A percentile compares a stretch with the other conserved stretches of the same genome.
phyloP scores from a whole-genome alignment of 2,113 vertebrate genomes.

The Peucedramus taeniatus region DNA sequence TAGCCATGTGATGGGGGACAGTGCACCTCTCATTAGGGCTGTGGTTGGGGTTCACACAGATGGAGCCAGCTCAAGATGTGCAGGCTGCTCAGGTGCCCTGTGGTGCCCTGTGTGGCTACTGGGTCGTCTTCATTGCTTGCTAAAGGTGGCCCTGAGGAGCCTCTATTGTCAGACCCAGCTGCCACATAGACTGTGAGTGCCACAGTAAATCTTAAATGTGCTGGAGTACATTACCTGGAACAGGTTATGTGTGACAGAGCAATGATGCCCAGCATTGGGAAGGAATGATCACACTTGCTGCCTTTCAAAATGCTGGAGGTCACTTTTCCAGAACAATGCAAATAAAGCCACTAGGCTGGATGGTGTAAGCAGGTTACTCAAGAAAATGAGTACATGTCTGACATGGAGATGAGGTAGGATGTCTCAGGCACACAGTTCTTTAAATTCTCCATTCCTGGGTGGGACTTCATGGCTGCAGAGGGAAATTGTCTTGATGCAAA shows the following conservation, averaged over 20 bases:
- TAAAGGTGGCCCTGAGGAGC: not conserved
- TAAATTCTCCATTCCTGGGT: not conserved
- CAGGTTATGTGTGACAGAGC: not conserved
- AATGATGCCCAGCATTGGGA: fast-evolving
- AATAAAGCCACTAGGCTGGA: not conserved
- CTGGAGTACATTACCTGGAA: not conserved
- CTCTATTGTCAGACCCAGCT: not conserved
- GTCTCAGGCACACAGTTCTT: not conserved
- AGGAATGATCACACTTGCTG: not conserved
- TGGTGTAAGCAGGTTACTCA: not conserved
- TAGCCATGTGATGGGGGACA: not conserved
- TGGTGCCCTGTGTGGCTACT: not conserved
- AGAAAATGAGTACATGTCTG: not conserved
- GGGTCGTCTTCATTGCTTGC: not conserved
- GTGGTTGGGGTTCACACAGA: not conserved
- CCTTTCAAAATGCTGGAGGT: not conserved
- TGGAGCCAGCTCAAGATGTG: not conserved
- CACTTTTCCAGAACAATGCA: not conserved
- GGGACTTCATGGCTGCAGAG: not conserved
- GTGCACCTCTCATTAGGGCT: not conserved
- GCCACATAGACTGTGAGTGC: not conserved
- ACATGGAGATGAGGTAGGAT: not conserved
- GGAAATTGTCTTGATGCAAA: not conserved
- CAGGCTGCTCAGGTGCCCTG: not conserved
- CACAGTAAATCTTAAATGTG: not conserved